phyloP scores from a whole-genome alignment of 2,113 vertebrate genomes.

The Himantopus leucocephalus region DNA sequence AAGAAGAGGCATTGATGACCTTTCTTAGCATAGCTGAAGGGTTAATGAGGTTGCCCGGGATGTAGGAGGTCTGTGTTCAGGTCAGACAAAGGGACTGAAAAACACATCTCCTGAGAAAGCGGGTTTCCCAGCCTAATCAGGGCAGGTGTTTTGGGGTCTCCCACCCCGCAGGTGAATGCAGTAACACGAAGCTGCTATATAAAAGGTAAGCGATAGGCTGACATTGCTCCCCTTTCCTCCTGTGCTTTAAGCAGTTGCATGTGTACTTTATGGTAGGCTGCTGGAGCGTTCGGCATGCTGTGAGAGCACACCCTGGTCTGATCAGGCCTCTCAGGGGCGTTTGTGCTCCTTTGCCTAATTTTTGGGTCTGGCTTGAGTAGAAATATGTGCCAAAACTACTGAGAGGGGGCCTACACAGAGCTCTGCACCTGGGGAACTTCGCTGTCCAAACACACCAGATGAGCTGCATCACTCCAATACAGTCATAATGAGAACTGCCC shows the following conservation, averaged over 20 bases:
- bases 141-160: background rate
- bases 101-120: background rate
- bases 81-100: background rate
- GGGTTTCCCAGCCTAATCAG: background rate
- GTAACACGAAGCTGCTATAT: accelerated
- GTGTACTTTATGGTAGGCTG: background rate
- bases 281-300: accelerated
- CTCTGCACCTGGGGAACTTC: background rate
- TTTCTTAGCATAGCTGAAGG: background rate
- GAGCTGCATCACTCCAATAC: background rate
- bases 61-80: background rate
- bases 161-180: background rate
- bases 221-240: background rate
- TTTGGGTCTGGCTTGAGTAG: background rate
- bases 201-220: accelerated
- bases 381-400: background rate
- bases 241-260: background rate
- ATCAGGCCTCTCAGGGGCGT: background rate
- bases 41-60: background rate
- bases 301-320: background rate
- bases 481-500: background rate
- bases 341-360: background rate
- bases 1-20: background rate
- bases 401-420: background rate
- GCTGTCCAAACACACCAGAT: background rate